Evolutionary conservation across 37 sponge, comb jelly and placozoan genomes (phyloP).

Genomic region (Ianthella basta): DNA sequence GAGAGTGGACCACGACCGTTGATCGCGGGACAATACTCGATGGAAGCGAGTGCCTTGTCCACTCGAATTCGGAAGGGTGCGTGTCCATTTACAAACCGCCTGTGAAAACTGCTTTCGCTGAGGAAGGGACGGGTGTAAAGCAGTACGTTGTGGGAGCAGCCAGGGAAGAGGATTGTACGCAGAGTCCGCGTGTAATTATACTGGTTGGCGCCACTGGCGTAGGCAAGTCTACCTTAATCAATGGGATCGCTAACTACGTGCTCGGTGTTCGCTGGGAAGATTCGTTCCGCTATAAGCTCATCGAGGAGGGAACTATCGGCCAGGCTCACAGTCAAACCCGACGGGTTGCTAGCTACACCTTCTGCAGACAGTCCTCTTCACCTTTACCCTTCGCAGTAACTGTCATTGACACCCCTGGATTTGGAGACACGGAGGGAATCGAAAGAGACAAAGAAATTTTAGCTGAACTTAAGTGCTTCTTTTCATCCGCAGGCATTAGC

Average conservation of each 20-base stretch:
- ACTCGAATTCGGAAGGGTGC: no score
- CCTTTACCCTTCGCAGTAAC: slow-evolving; percentile 41
- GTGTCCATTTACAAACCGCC: no score
- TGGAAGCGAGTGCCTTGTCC: no score
- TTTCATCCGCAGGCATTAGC: slow-evolving; percentile 20
- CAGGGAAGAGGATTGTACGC: no score
- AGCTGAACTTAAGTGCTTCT: slow-evolving; percentile 50
- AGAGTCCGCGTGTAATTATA: background rate
- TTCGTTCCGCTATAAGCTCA: slow-evolving; percentile 62
- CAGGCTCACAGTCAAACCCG: slow-evolving; percentile 59
- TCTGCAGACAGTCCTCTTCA: slow-evolving; percentile 21
- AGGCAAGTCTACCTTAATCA: slow-evolving; percentile 77
- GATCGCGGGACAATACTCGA: no score
- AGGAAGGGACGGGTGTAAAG: no score
- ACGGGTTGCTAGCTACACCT: slow-evolving; percentile 59
- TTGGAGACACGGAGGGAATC: slow-evolving; percentile 69
- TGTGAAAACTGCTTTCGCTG: no score
- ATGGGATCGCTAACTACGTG: slow-evolving; percentile 66
- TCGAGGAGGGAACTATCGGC: slow-evolving; percentile 11
- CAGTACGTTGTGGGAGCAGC: no score
- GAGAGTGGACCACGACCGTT: no score
- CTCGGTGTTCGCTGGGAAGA: slow-evolving; percentile 67
- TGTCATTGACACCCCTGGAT: slow-evolving; percentile 77
- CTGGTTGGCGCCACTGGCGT: slow-evolving; percentile 77
- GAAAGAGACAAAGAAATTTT: slow-evolving; percentile 42